Evolutionary conservation across 2,797 vertebrate genomes (phyloP).

Genomic region (Myioborus miniatus): DNA sequence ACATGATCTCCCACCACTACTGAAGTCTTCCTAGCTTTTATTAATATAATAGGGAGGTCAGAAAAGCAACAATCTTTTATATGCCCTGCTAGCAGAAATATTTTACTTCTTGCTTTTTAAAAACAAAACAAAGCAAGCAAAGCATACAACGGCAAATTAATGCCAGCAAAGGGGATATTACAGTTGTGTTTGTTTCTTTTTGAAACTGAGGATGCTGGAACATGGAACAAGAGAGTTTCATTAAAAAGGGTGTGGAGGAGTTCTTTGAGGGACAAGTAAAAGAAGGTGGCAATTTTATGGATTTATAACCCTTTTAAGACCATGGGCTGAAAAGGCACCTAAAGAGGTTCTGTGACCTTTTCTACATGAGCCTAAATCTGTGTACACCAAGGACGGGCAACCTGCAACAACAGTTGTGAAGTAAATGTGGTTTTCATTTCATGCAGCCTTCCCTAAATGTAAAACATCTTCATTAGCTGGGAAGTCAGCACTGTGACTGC

Average conservation of each 20-base stretch:
- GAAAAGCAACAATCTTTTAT: slow-evolving; percentile 44
- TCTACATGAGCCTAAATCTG: background rate
- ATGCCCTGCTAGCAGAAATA: slow-evolving; percentile 45
- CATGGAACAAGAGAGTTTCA: background rate
- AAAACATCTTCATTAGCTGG: slow-evolving; percentile 63
- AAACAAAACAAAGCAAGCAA: slow-evolving; percentile 41
- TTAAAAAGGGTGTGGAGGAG: slow-evolving; percentile 30
- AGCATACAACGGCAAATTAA: background rate
- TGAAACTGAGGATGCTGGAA: slow-evolving; percentile 33
- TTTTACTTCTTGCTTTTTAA: slow-evolving; percentile 24
- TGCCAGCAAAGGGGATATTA: slow-evolving; percentile 21
- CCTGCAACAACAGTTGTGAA: slow-evolving; percentile 10
- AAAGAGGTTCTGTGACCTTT: slow-evolving; percentile 32
- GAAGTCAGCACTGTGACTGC: slow-evolving; percentile 42
- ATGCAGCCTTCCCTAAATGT: slow-evolving; percentile 6
- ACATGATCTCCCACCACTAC: slow-evolving; percentile 55
- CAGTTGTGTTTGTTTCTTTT: slow-evolving; percentile 40
- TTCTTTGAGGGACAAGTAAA: slow-evolving; percentile 1
- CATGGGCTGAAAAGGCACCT: background rate
- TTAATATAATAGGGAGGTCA: slow-evolving; percentile 65
- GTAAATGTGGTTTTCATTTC: slow-evolving; percentile 52
- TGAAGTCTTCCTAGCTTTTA: slow-evolving; percentile 55
- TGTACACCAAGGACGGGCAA: background rate
- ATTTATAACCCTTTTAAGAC: background rate
- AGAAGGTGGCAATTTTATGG: background rate